Percentiles rank a stretch among this genome's conserved stretches.
Evolutionary conservation across 2,797 vertebrate species (phyloP).

Genomic region (Epinephelus awoara): DNA sequence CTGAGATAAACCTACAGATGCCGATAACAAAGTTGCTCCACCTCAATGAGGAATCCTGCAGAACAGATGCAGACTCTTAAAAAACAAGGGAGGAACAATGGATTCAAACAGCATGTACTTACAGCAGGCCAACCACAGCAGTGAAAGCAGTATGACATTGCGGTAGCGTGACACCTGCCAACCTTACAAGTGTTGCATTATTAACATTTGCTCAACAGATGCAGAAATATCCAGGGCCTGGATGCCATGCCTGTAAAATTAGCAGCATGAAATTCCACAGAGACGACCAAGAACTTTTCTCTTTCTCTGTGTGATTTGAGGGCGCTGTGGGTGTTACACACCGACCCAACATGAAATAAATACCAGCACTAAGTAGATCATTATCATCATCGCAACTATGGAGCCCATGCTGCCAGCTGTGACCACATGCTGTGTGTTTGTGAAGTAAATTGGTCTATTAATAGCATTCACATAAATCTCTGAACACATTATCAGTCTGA

Average conservation of each 20-base stretch:
- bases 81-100: constrained; percentile 27
- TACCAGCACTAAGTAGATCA: constrained; percentile 60
- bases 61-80: constrained; percentile 51
- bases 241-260: constrained; percentile 46
- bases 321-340: constrained; percentile 13
- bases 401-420: constrained; percentile 24
- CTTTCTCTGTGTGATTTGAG: constrained; percentile 10
- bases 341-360: constrained; percentile 71
- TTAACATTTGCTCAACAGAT: constrained; percentile 67
- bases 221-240: constrained; percentile 35
- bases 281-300: neutral
- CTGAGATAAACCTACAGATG: neutral
- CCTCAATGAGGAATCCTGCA: constrained; percentile 32
- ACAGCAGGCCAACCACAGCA: constrained; percentile 2
- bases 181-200: constrained; percentile 23
- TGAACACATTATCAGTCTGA: no score
- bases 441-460: constrained; percentile 1
- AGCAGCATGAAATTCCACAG: constrained; percentile 48
- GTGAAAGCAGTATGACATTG: constrained; percentile 26
- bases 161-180: constrained; percentile 43
- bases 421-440: constrained; percentile 15
- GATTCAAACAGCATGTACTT: constrained; percentile 18
- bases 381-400: constrained; percentile 27
- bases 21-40: constrained; percentile 13
- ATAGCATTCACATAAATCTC: neutral